phyloP scores from a whole-genome alignment of 2,797 vertebrate species.

The Rhinoraja longicauda region DNA sequence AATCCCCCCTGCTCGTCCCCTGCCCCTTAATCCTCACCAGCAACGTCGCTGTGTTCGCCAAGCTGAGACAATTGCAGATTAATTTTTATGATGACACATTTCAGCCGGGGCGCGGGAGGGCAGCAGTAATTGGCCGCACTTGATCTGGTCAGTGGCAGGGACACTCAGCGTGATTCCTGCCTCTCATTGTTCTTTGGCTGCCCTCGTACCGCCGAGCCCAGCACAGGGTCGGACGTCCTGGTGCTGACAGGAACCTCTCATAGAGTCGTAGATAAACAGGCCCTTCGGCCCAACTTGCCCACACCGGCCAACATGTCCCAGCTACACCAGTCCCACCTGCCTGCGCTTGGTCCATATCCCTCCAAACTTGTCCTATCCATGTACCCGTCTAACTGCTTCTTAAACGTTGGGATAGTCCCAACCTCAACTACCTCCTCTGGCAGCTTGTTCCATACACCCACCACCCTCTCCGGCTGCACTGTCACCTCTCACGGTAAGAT shows the following conservation, averaged over 20 bases:
- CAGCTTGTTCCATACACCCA: too few species aligned
- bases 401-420: too few species aligned
- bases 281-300: too few species aligned
- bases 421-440: too few species aligned
- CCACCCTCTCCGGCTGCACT: background rate
- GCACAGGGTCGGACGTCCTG: background rate
- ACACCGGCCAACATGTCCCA: too few species aligned
- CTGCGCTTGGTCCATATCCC: too few species aligned
- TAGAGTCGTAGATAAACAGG: too few species aligned
- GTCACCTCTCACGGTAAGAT: too few species aligned
- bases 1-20: background rate
- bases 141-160: background rate
- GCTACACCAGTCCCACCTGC: too few species aligned
- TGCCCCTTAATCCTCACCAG: background rate
- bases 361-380: too few species aligned
- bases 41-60: background rate
- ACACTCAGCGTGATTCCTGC: background rate
- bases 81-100: background rate
- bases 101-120: background rate
- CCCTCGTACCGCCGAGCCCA: background rate
- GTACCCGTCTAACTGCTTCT: too few species aligned
- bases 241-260: background rate
- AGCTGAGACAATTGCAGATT: constrained; percentile 1
- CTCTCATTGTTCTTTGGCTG: constrained; percentile 19
- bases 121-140: background rate